These are phyloP conservation scores for Drosophila chauvacae DNA, from an alignment of 1,140 invertebrate genomes.

Conservation along the genomic window DNA sequence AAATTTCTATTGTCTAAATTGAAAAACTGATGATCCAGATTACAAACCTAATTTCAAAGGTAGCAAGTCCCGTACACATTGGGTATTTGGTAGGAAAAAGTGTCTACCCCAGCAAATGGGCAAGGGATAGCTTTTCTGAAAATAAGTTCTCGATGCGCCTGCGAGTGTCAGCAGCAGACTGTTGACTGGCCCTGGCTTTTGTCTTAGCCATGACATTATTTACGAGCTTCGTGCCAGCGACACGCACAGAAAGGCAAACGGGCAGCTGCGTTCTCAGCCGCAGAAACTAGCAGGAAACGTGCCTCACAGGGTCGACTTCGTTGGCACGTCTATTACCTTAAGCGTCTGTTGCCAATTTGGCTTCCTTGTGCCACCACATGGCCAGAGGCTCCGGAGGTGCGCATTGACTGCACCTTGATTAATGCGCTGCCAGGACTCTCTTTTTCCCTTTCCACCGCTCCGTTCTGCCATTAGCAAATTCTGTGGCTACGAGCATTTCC, in stretches of 20 bases:
- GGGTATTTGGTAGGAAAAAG: conserved; percentile 19
- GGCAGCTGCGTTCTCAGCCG: conserved; percentile 40
- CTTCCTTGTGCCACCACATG: conserved; percentile 12
- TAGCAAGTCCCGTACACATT: background rate
- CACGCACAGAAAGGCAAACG: conserved; percentile 63
- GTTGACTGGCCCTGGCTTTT: conserved; percentile 48
- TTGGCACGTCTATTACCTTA: conserved; percentile 49
- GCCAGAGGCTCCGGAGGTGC: conserved; percentile 22
- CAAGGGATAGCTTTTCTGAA: conserved; percentile 23
- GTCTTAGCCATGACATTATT: conserved; percentile 68
- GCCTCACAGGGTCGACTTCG: conserved; percentile 29
- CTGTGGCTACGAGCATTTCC: conserved; percentile 19
- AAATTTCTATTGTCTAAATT: background rate
- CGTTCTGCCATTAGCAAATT: conserved; percentile 38
- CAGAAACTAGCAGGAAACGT: conserved; percentile 64
- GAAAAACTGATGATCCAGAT: background rate
- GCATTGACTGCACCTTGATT: conserved; percentile 75
- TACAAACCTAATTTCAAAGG: too few species aligned
- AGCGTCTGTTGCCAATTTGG: conserved; percentile 59
- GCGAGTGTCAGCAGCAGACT: conserved; percentile 49
- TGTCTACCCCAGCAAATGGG: conserved; percentile 34
- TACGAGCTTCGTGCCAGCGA: conserved; percentile 55
- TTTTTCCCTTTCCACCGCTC: conserved; percentile 5
- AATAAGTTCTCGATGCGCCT: conserved; percentile 49
- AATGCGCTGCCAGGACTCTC: conserved; percentile 60